Base-by-base conservation (phyloP, 2,888 invertebrate genomes). In the Operophtera brumata region DNA sequence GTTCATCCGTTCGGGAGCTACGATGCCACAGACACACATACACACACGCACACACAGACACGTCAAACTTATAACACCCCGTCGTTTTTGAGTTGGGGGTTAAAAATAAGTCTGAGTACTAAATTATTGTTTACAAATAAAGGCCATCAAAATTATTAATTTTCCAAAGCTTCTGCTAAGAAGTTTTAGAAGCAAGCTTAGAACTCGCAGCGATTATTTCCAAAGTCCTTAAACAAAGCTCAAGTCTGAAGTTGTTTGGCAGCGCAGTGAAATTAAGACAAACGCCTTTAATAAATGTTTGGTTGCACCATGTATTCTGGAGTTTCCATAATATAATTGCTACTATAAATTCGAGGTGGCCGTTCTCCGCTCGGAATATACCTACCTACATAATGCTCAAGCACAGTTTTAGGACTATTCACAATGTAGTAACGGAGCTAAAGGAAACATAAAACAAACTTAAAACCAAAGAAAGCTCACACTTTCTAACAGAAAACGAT, bases 271-370 rank as follows among this genome's bases (percentile, higher is more conserved):
- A 69, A 73, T 75, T 73, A 73, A 75, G 75, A 75, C 70, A 71
- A 76, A 77, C 70, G 72, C 55, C 56, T 70, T 70, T 75, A 71
- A 74, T 76, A 76, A 52, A 73, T 67, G 59, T 61, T 66, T 52
- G 60, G 42, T 51, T 57, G 48, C 57, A 47, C 64, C 63, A 64
- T 67, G 65, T 70, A 66, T 68, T 67, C 64, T 46, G 49, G 53
- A 60, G 64, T 61, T 63, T 65, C 61, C 53, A 39, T 58, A 55
- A 65, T 61, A 62, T 67, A 69, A 73, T 72, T 71, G 65, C 69
- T 59, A 62, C 67, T 64, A 71, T 77, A 75, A 77, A 76, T 76
- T 71, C 59, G 61, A 39, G 50, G 52, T 6, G 7, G 50, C 55
- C 45, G 25, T 42, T 47, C 54, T 37, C 34, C 30, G 50, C 32